These are phyloP conservation scores for Dione vanillae DNA, from an alignment of 2,888 invertebrate species.

Conservation along the genomic window DNA sequence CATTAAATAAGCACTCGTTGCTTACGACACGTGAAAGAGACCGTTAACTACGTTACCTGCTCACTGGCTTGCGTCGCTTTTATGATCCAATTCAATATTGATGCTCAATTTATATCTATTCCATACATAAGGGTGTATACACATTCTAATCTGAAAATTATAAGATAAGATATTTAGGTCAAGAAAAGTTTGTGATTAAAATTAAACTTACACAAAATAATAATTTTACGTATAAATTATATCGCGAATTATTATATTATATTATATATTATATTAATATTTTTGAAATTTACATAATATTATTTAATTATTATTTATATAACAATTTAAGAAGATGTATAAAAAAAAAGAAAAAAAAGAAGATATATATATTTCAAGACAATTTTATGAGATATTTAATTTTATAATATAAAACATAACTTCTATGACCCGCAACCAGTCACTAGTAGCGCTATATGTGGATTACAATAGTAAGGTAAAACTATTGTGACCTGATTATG, in stretches of 20 bases:
- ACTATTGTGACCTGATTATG: constrained; percentile 16
- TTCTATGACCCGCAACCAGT: neutral
- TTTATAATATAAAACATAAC: neutral
- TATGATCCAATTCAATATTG: neutral
- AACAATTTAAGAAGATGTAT: too few relatives aligned
- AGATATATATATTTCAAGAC: neutral
- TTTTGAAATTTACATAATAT: too few relatives aligned
- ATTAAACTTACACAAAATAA: too few relatives aligned
- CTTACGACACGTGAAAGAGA: neutral
- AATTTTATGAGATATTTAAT: neutral
- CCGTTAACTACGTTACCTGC: neutral
- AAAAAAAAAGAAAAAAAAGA: too few relatives aligned
- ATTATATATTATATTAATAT: too few relatives aligned
- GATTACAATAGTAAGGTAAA: constrained; percentile 12
- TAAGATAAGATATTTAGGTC: too few relatives aligned
- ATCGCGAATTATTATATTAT: too few relatives aligned
- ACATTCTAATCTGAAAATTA: too few relatives aligned
- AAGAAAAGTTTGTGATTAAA: too few relatives aligned
- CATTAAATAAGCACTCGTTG: neutral
- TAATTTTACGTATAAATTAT: too few relatives aligned
- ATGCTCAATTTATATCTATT: neutral
- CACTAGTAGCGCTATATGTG: neutral
- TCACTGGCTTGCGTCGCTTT: neutral
- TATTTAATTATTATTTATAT: too few relatives aligned
- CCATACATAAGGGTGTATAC: too few relatives aligned